Evolutionary conservation across 2,797 vertebrate genomes (phyloP).

Genomic region (Lophius americanus): DNA sequence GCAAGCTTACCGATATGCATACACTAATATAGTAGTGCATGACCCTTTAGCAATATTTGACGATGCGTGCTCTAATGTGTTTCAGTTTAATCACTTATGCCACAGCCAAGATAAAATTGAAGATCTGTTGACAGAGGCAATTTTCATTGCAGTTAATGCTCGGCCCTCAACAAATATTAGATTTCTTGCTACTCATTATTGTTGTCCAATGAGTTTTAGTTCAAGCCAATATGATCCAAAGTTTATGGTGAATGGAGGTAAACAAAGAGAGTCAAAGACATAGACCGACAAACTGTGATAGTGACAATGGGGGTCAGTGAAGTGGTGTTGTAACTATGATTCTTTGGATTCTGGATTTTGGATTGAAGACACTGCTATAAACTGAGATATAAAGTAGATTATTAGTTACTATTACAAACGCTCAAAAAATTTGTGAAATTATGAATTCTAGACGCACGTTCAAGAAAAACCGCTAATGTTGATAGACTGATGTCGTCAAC

Average conservation of each 20-base stretch:
- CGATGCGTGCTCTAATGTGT: constrained; percentile 4
- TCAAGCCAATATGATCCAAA: constrained; percentile 7
- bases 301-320: too few relatives aligned
- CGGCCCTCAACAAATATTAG: constrained; percentile 15
- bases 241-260: constrained; percentile 15
- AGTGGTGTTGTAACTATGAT: too few relatives aligned
- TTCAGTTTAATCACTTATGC: constrained; percentile 1
- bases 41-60: constrained; percentile 6
- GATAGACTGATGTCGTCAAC: too few relatives aligned
- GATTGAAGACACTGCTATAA: too few relatives aligned
- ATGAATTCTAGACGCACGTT: too few relatives aligned
- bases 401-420: too few relatives aligned
- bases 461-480: too few relatives aligned
- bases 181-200: constrained; percentile 7
- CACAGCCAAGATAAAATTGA: neutral
- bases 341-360: too few relatives aligned
- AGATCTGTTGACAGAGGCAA: neutral
- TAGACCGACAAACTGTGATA: too few relatives aligned
- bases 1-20: constrained; percentile 22
- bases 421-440: too few relatives aligned
- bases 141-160: neutral
- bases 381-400: too few relatives aligned
- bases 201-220: neutral
- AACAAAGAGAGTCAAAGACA: too few relatives aligned
- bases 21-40: constrained; percentile 6